A percentile compares a stretch with the other conserved stretches of the same genome.
phyloP scores from a whole-genome alignment of 2,797 vertebrate species.

The Helicolenus hilgendorfi region DNA sequence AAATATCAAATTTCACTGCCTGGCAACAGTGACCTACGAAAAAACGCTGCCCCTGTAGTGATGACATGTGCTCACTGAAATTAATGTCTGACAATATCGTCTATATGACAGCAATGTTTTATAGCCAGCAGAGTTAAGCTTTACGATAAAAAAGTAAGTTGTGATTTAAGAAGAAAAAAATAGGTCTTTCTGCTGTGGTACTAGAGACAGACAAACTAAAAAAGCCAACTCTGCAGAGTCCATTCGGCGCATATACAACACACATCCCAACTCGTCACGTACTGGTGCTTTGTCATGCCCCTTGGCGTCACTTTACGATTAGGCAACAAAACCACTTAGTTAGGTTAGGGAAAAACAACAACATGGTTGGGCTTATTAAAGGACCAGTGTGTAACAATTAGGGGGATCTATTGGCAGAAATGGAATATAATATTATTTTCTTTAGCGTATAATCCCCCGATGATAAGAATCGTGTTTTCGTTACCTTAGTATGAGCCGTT shows the following conservation, averaged over 20 bases:
- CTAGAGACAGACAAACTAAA: background rate
- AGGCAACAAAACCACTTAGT: no score
- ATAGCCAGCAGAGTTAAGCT: background rate
- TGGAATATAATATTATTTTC: no score
- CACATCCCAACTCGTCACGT: no score
- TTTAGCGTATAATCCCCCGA: no score
- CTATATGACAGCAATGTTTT: background rate
- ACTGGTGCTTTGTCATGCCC: no score
- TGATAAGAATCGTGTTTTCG: no score
- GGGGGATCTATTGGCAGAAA: no score
- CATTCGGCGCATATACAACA: background rate
- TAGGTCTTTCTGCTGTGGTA: background rate
- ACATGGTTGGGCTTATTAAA: no score
- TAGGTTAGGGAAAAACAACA: no score
- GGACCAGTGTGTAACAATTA: no score
- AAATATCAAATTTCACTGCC: constrained; percentile 37
- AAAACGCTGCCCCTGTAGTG: constrained; percentile 6
- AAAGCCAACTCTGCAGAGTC: background rate
- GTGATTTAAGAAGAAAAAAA: background rate
- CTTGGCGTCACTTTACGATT: no score
- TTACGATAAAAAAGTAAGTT: background rate
- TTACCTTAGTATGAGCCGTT: no score
- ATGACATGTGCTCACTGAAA: constrained; percentile 12
- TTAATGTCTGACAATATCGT: constrained; percentile 8
- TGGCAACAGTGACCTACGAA: constrained; percentile 23